These are phyloP conservation scores for Xerus inauris DNA, from an alignment of 2,113 vertebrate species.

Conservation along the genomic window DNA sequence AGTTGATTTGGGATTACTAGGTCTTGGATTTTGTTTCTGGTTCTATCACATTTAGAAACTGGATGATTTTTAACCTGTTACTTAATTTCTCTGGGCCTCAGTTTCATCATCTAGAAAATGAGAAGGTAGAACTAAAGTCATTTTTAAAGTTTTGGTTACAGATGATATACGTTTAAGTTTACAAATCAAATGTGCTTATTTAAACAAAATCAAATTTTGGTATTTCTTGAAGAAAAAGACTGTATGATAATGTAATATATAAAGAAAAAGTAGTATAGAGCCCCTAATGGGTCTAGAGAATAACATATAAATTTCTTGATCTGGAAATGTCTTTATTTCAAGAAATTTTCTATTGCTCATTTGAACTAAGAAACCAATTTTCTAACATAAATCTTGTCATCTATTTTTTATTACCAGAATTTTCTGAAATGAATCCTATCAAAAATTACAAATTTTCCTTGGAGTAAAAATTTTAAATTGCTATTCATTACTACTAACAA, in stretches of 20 bases:
- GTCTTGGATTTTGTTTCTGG: not conserved
- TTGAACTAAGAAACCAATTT: not conserved
- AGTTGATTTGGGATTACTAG: not conserved
- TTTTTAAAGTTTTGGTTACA: constrained; percentile 22
- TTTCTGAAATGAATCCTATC: constrained; percentile 29
- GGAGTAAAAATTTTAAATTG: not conserved
- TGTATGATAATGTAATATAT: not conserved
- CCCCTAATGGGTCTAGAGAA: not conserved
- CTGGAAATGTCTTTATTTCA: not conserved
- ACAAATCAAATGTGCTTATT: not conserved
- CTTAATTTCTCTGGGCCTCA: not conserved
- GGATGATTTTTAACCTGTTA: not conserved
- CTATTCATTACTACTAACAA: not conserved
- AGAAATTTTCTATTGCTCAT: not conserved
- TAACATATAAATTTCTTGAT: constrained; percentile 4
- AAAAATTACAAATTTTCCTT: not conserved
- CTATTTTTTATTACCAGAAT: not conserved
- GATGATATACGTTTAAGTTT: not conserved
- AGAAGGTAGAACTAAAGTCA: not conserved
- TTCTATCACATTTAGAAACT: not conserved
- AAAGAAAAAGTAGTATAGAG: not conserved
- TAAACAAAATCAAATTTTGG: not conserved
- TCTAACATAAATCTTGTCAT: not conserved
- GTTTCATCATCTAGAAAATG: not conserved
- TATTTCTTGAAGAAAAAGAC: not conserved